Evolutionary conservation across 2,797 vertebrate species (phyloP), one percentile per base, ranked within the genome.

Genomic region (Labeo calbasu): DNA sequence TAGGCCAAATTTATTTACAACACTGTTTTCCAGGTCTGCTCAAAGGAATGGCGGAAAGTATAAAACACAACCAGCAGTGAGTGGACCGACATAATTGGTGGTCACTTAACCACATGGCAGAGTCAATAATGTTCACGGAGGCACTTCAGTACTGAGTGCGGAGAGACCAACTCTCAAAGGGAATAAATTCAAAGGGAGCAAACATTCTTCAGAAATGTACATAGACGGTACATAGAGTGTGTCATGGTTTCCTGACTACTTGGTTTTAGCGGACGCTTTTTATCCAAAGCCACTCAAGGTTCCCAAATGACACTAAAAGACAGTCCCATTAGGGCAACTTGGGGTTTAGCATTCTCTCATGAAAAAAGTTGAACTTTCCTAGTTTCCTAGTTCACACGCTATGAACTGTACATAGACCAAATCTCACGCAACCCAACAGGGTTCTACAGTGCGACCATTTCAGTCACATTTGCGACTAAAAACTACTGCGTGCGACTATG

Each of bases 21-120:
- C 21, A 68, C 25, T 11, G 32, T 32, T 57, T 57, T 7, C 8
- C 3, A 15, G 23, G 12, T 48, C 61, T 68, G 14, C 4, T 21
- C 48, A 46, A 12, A 25, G 8, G 21, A 70, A 61, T 15, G 8
- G 19, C 19, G 21, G 15, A 9, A 43, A 13, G 15, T 23, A 68
- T 28, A 48, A 17, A 25, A 46, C 46, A 68, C 71, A 21, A 46
- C 40, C 43, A 51, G 36, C 53, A 71, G 28, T n/a, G 65, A 63
- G 9, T 28, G 25, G 21, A 53, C 25, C 28, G 53, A 43, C 32
- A 32, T 70, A 69, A 70, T 53, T 50, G 46, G 65, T 70, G 53
- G 10, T 46, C 48, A 63, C 77, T 66, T 75, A 75, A 75, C 69
- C 78, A 40, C 40, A 79, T 72, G 78, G 53, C 69, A 77, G 28